Evolutionary conservation across 2,113 vertebrate genomes (phyloP), one percentile per base, ranked within the genome.

Genomic region (Corythaeola cristata): DNA sequence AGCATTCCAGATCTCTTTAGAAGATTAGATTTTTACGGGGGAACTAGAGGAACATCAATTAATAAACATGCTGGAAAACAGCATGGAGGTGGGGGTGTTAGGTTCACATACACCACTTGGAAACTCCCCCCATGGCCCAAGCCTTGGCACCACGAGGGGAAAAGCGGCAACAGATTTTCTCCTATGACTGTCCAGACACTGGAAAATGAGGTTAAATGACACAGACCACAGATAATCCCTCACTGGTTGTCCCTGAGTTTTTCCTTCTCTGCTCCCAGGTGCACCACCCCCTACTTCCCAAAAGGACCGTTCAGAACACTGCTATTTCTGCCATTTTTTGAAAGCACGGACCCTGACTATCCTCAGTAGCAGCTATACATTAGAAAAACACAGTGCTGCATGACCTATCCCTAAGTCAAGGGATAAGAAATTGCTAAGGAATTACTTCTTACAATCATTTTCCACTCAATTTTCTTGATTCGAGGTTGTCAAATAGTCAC

Each of bases 1-100:
- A 93, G 73, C 53, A 45, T 56, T 58, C 80, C 77, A 81, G 89
- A 93, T 82, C 96, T 50, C 89, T 85, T 92, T 6, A 93, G 83
- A 45, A 90, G 92, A 92, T 92, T 89, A 68, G 52, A 32, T 68
- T 84, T 68, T 68, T 32, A 69, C 19, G 49, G 76, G 33, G n/a
- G 47, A 8, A 27, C 74, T 8, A 6, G 45, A 85, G 82, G 53
- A 78, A 18, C 68, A 35, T 0, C 5, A 10, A 81, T 44, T 74
- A 87, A 81, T 37, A 79, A 94, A 45, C 15, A 16, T 0, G 1
- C 59, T 28, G 68, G 39, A 6, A 47, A 67, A 15, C 0, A 6
- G 35, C 0, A 0, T 2, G 21, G 63, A 33, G 44, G 53, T 9
- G 6, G 23, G 35, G 87, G 19, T 9, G 62, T 10, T 58, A 37